Base-by-base conservation (phyloP, 2,797 vertebrate species). In the Craterocephalus amniculus region DNA sequence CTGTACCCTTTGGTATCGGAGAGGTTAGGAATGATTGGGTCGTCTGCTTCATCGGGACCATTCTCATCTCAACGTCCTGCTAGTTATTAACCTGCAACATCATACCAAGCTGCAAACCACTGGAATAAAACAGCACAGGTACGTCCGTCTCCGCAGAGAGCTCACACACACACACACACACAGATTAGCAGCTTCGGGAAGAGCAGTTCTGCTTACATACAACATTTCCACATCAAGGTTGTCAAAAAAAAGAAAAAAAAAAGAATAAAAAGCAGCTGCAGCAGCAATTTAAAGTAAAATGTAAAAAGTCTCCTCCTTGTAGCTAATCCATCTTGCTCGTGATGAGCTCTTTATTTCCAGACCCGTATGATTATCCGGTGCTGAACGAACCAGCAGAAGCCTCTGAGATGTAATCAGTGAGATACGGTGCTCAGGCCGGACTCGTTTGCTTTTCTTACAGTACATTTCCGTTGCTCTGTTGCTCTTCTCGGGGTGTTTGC, bases 181-280 rank as follows among this genome's bases (percentile, higher is more conserved):
- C 79, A 72, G 71, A 81, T 83, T 90, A 93, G 92, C 92, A 93
- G 91, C 91, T 75, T 84, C 70, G 85, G 91, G 83, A 88, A 70
- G 86, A 74, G 89, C 83, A 87, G 83, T 29, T 45, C 76, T 84
- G 59, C 67, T 49, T 62, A 64, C 62, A 59, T 29, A 52, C 45
- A 56, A 40, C 76, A 68, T 76, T 77, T 84, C 54, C 43, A 80
- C 79, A 68, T 83, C 81, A 75, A 54, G 67, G 69, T 85, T 79
- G 54, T 71, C 9, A 34, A 34, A 2, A 20, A 20, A 20, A 43
- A 38, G 18, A 45, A 45, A 20, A 45, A 8, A 20, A 45, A 45
- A 43, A 18, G 6, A 43, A 35, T 8, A 34, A 64, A 71, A 75
- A 83, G 74, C 79, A 68, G 62, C 72, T 4, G 27, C 69, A 45